Evolutionary conservation across 2,888 invertebrate genomes (phyloP), one percentile per base, ranked within the genome.

Genomic region (Trichopoda pennipes): DNA sequence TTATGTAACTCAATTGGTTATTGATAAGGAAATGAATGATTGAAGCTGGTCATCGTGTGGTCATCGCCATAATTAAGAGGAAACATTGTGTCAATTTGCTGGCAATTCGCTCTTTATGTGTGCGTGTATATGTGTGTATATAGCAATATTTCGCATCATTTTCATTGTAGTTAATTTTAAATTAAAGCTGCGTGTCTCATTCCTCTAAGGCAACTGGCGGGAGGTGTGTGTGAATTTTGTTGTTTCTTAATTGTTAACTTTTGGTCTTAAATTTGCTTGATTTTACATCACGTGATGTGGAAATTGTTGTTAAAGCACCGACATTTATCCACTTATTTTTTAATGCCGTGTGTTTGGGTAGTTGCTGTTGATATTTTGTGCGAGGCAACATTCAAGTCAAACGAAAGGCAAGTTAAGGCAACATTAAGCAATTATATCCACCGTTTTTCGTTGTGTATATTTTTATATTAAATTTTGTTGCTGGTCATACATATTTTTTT

Each of bases 231-330:
- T 35, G 35, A 4, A 35, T 35, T 10, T 35, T 60, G 63, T 44
- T 23, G 28, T 28, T 53, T 16, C 23, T 49, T 64, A 28, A 23
- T n/a, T 14, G 56, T 49, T 49, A 69, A 61, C 23, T 77, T 77
- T 76, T 63, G 61, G 35, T 77, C 56, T 69, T 64, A 63, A 56
- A 56, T 44, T 44, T 44, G 12, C 60, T 61, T 60, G 53, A 35
- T n/a, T 70, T 76, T 79, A 53, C 61, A 68, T 72, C 78, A 82
- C 82, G 79, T 82, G 82, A 82, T 70, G 70, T 79, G 75, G 78
- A 82, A 82, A 79, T 82, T 79, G 60, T 66, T 81, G 55, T 74
- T 74, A 66, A 66, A 74, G 55, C 72, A 73, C 49, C 42, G 35
- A 44, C 63, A 49, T 61, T 2, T 56, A 58, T 14, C 16, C 51